phyloP scores from a whole-genome alignment of 1,140 invertebrate genomes.

The Pseudomyrmex concolor region DNA sequence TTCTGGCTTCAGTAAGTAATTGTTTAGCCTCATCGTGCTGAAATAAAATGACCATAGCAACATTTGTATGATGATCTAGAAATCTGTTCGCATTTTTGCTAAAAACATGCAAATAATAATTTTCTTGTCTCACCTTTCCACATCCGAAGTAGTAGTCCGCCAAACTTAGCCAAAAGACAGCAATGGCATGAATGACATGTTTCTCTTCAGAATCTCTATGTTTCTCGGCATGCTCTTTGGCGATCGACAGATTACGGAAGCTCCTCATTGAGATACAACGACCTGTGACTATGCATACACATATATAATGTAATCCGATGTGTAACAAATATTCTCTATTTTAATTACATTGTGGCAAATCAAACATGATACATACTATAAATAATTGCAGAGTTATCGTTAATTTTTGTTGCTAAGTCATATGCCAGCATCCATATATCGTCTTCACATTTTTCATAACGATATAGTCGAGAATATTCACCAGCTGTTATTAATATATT shows the following conservation, averaged over 20 bases:
- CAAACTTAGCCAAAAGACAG: constrained; percentile 78
- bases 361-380: constrained; percentile 66
- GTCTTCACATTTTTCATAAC: constrained; percentile 73
- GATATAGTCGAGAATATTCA: constrained; percentile 77
- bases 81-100: constrained; percentile 17
- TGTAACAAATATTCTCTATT: neutral
- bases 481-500: constrained; percentile 72
- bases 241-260: constrained; percentile 74
- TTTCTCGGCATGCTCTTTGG: constrained; percentile 63
- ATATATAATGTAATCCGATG: neutral
- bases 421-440: constrained; percentile 75
- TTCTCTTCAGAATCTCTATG: constrained; percentile 68
- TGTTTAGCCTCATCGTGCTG: constrained; percentile 72
- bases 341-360: constrained; percentile 5
- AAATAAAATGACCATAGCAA: constrained; percentile 32
- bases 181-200: constrained; percentile 63
- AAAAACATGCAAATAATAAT: no score
- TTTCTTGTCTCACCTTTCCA: constrained; percentile 66
- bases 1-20: constrained; percentile 73
- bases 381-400: constrained; percentile 70
- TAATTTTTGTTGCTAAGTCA: constrained; percentile 68
- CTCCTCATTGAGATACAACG: constrained; percentile 75
- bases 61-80: constrained; percentile 15
- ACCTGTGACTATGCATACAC: constrained; percentile 70
- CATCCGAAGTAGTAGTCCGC: constrained; percentile 80